Evolutionary conservation across 35 echinoderm and acorn worm genomes (phyloP), one percentile per base, ranked within the genome.

Genomic region (Diadema setosum): DNA sequence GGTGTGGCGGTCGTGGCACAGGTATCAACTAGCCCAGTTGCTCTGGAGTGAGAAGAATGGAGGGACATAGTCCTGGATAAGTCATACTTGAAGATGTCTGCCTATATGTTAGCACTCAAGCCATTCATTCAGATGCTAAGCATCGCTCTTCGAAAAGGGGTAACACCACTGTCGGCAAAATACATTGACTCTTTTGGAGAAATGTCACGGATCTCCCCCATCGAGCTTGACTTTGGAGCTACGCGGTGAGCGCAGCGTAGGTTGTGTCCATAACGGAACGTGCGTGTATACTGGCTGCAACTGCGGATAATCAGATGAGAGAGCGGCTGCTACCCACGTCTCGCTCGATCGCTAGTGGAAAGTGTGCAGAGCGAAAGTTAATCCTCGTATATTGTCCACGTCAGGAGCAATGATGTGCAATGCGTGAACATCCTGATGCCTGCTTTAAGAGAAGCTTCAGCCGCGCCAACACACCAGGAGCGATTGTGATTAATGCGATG

Each of bases 51-150:
- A 44, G 73, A 78, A 25, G 44, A 78, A 78, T 78, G 40, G 73
- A 78, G 34, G 73, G 37, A 78, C 73, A 78, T 78, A 78, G 73
- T 78, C 73, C 37, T 78, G 35, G 73, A 78, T 78, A 39, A 78
- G 40, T 78, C 73, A 78, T 78, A 78, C 73, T 78, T 78, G 73
- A 42, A 44, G 73, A 78, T 78, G 63, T 60, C 57, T 20, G 30
- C 30, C 27, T 67, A 26, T 67, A 67, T 67, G 63, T n/a, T n/a
- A n/a, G 63, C 63, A 67, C 63, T 67, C 37, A 6, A 30, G 63
- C n/a, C n/a, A n/a, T n/a, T n/a, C n/a, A n/a, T n/a, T n/a, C n/a
- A n/a, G n/a, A n/a, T n/a, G n/a, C n/a, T n/a, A n/a, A n/a, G n/a
- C n/a, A n/a, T n/a, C n/a, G n/a, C n/a, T n/a, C n/a, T n/a, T n/a